A percentile compares a stretch with the other conserved stretches of the same genome.
Conservation (phyloP, 92 coral and sea anemone species). For the Scolanthus callimorphus region DNA sequence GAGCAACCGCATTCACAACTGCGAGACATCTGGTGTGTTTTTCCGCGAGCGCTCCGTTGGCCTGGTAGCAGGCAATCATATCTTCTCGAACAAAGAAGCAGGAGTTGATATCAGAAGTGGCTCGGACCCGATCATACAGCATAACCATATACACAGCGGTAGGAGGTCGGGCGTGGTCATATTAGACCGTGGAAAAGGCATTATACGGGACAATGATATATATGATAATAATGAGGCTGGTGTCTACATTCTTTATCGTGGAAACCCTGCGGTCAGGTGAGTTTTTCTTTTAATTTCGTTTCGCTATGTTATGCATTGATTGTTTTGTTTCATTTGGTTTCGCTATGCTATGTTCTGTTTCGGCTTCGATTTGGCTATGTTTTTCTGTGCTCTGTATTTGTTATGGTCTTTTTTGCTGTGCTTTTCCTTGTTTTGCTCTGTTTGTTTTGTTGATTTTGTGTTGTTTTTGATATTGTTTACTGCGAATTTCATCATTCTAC, state of each 20-base stretch:
- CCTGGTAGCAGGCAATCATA: conserved; percentile 91
- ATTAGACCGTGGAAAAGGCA: conserved; percentile 90
- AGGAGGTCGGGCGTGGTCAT: conserved; percentile 86
- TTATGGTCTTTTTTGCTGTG: no score
- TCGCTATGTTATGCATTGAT: no score
- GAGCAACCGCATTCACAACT: conserved; percentile 80
- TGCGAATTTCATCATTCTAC: no score
- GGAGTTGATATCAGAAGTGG: conserved; percentile 92
- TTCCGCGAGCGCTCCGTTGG: conserved; percentile 90
- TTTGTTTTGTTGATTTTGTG: no score
- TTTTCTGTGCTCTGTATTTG: no score
- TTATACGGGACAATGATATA: conserved; percentile 84
- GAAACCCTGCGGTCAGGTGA: conserved; percentile 86
- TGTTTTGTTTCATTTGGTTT: no score
- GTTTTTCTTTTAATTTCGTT: no score
- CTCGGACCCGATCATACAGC: conserved; percentile 95
- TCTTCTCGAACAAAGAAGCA: conserved; percentile 85
- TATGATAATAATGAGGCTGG: conserved; percentile 96
- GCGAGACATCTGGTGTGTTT: conserved; percentile 88
- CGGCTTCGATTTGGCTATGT: no score
- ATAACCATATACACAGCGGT: conserved; percentile 88
- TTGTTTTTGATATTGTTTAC: no score
- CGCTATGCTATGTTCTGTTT: no score
- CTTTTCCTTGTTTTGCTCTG: no score
- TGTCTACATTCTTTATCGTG: conserved; percentile 82